Percentiles rank a stretch among this genome's conserved stretches.
These are phyloP conservation scores for Slavum lentiscoides DNA, from an alignment of 2,888 invertebrate species.

Conservation along the genomic window DNA sequence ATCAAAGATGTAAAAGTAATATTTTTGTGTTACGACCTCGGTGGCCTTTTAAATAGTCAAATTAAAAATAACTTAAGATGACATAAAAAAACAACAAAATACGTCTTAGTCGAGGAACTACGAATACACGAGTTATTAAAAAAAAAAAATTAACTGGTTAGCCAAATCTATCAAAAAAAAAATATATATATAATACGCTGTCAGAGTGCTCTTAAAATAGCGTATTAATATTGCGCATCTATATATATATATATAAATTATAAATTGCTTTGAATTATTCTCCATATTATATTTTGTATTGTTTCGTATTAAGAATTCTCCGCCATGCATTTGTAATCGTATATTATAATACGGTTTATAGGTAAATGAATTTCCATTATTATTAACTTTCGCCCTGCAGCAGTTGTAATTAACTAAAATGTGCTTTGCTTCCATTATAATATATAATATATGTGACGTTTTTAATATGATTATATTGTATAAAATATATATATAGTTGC, in stretches of 20 bases:
- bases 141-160: slow-evolving; percentile 22
- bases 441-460: background rate
- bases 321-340: background rate
- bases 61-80: slow-evolving; percentile 26
- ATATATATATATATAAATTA: slow-evolving; percentile 2
- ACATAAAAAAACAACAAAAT: slow-evolving; percentile 7
- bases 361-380: background rate
- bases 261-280: slow-evolving; percentile 6
- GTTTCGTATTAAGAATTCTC: background rate
- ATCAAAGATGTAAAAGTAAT: background rate
- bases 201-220: slow-evolving; percentile 9
- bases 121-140: slow-evolving; percentile 18
- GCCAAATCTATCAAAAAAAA: slow-evolving; percentile 11
- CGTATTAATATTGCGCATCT: background rate
- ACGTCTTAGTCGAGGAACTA: background rate
- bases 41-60: slow-evolving; percentile 23
- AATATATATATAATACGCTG: background rate
- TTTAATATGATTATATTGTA: background rate
- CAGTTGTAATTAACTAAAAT: background rate
- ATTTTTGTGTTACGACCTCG: slow-evolving; percentile 7
- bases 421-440: background rate
- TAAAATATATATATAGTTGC: no score
- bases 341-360: background rate
- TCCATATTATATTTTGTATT: no score
- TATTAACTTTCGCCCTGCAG: background rate